These are phyloP conservation scores for Cheilosia vulpina DNA, from an alignment of 2,888 invertebrate genomes.

Conservation along the genomic window DNA sequence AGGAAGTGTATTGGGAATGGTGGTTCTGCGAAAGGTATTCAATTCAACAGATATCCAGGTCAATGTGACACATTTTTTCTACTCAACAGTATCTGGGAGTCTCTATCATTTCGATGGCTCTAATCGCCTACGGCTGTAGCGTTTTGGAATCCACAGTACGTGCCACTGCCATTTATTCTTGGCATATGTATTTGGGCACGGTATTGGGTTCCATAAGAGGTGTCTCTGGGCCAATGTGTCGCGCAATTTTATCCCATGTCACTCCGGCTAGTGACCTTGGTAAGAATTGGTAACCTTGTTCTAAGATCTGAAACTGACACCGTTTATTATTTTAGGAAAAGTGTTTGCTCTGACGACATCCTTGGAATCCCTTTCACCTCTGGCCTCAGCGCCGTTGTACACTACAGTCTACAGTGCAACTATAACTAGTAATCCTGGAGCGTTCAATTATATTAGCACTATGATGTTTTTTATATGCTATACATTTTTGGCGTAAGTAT, in stretches of 20 bases:
- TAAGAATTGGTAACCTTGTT: conserved; percentile 66
- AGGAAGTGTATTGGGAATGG: conserved; percentile 86
- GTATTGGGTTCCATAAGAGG: conserved; percentile 81
- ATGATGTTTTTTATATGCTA: conserved; percentile 83
- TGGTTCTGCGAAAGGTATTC: conserved; percentile 84
- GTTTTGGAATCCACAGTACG: conserved; percentile 81
- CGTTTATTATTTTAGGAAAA: conserved; percentile 83
- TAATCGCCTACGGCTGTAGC: conserved; percentile 80
- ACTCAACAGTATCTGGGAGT: conserved; percentile 78
- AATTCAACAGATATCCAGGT: background rate
- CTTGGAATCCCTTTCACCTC: conserved; percentile 87
- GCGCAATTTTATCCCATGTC: conserved; percentile 82
- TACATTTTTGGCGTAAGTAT: conserved; percentile 85
- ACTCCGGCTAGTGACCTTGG: conserved; percentile 83
- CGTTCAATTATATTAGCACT: conserved; percentile 86
- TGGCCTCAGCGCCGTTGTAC: conserved; percentile 87
- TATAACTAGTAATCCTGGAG: conserved; percentile 85
- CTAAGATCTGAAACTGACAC: background rate
- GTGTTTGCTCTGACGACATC: conserved; percentile 88
- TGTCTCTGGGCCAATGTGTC: conserved; percentile 82
- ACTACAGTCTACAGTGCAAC: conserved; percentile 86
- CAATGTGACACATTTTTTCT: conserved; percentile 5
- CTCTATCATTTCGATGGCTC: conserved; percentile 80
- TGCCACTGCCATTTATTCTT: conserved; percentile 80
- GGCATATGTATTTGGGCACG: conserved; percentile 82